phyloP scores from a whole-genome alignment of 2,888 invertebrate species.

The Adela reaumurella region DNA sequence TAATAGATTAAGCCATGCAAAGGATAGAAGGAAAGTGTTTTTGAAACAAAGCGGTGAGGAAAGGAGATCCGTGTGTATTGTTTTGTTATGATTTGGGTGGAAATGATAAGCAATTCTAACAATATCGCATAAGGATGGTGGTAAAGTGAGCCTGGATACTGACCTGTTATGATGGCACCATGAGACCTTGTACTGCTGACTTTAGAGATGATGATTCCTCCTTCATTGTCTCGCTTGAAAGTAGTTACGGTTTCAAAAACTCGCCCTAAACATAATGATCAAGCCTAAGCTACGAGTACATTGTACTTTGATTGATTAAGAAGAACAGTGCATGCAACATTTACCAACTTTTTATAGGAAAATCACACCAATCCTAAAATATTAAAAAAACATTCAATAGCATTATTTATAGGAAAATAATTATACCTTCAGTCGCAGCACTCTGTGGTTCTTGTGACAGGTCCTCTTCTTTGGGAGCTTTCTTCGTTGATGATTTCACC shows the following conservation, averaged over 20 bases:
- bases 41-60: too few species aligned
- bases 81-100: neutral
- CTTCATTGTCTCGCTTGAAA: conserved; percentile 47
- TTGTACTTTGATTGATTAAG: conserved; percentile 44
- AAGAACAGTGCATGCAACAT: conserved; percentile 44
- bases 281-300: conserved; percentile 24
- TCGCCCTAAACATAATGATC: conserved; percentile 48
- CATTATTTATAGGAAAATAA: conserved; percentile 8
- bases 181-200: conserved; percentile 61
- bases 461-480: conserved; percentile 40
- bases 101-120: conserved; percentile 23
- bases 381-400: neutral
- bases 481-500: conserved; percentile 34
- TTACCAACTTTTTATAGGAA: too few species aligned
- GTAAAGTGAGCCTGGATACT: too few species aligned
- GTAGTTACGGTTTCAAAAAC: conserved; percentile 54
- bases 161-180: conserved; percentile 63
- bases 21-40: conserved; percentile 2
- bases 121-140: too few species aligned
- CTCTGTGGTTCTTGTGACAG: conserved; percentile 40
- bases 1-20: neutral
- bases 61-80: neutral
- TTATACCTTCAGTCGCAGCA: conserved; percentile 52
- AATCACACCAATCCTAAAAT: too few species aligned
- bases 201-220: conserved; percentile 49